Evolutionary conservation across 2,113 vertebrate species (phyloP).

Genomic region (Laterallus jamaicensis): DNA sequence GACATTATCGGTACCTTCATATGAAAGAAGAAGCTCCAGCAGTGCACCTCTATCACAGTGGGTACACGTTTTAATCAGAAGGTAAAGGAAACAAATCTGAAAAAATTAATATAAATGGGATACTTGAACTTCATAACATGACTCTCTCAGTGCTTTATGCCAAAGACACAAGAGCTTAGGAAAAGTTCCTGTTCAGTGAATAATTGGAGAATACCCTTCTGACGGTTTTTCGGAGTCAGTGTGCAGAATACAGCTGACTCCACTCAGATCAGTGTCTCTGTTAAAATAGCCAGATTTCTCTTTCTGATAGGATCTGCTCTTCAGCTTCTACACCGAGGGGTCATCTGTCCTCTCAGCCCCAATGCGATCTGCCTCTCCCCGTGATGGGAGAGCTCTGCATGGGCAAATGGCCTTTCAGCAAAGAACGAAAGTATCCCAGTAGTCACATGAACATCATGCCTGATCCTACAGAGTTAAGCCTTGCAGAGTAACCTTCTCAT

Average conservation of each 20-base stretch:
- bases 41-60: conserved; percentile 42
- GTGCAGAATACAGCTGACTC: neutral
- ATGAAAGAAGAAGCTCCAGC: conserved; percentile 50
- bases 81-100: conserved; percentile 25
- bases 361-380: neutral
- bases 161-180: neutral
- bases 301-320: neutral
- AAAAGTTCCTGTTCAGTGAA: neutral
- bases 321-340: neutral
- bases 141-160: neutral
- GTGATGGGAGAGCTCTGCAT: accelerated
- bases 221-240: neutral
- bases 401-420: neutral
- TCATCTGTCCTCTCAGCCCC: neutral
- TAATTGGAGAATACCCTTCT: neutral
- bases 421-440: neutral
- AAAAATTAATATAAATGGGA: conserved; percentile 57
- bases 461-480: neutral
- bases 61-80: conserved; percentile 61
- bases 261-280: neutral
- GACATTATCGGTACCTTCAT: conserved; percentile 62
- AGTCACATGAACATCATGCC: neutral
- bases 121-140: conserved; percentile 41
- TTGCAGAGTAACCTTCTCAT: neutral
- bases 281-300: neutral